Percentiles rank a stretch among this genome's conserved stretches.
Evolutionary conservation across 2,113 vertebrate genomes (phyloP).

Genomic region (Procavia capensis): DNA sequence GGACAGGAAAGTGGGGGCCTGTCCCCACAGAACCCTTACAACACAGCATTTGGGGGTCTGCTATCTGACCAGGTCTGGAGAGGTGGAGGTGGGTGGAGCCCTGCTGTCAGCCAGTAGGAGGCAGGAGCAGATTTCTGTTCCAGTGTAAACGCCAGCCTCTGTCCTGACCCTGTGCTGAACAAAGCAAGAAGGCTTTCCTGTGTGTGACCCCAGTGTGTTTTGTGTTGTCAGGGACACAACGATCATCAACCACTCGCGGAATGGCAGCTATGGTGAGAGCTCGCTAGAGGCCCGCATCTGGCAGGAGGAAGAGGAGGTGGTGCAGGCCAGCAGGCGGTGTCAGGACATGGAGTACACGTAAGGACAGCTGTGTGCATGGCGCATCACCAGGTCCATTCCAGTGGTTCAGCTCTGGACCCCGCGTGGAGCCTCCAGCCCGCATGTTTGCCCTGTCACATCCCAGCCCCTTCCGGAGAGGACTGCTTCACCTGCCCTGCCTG

Average conservation of each 20-base stretch:
- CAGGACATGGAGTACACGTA: constrained; percentile 95
- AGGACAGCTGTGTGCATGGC: rapidly evolving
- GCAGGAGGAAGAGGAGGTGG: constrained; percentile 92
- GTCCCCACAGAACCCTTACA: too few species aligned
- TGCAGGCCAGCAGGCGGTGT: constrained; percentile 88
- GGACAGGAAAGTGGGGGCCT: not conserved
- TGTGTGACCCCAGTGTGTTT: not conserved
- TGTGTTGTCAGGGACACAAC: constrained; percentile 87
- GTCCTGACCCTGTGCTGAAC: not conserved
- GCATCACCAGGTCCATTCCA: rapidly evolving
- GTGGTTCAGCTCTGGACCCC: not conserved
- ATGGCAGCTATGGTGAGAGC: constrained; percentile 89
- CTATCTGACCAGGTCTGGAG: too few species aligned
- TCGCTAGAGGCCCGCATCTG: constrained; percentile 88
- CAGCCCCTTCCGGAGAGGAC: not conserved
- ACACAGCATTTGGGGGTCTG: too few species aligned
- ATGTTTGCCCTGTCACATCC: rapidly evolving
- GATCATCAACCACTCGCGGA: constrained; percentile 89
- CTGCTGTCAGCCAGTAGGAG: not conserved
- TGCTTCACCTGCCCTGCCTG: not conserved
- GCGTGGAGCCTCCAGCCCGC: rapidly evolving
- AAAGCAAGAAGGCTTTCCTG: not conserved
- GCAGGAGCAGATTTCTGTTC: not conserved
- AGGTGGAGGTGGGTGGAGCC: not conserved
- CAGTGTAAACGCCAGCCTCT: not conserved